phyloP scores from a whole-genome alignment of 1,140 invertebrate species.

The Papilio dardanus region DNA sequence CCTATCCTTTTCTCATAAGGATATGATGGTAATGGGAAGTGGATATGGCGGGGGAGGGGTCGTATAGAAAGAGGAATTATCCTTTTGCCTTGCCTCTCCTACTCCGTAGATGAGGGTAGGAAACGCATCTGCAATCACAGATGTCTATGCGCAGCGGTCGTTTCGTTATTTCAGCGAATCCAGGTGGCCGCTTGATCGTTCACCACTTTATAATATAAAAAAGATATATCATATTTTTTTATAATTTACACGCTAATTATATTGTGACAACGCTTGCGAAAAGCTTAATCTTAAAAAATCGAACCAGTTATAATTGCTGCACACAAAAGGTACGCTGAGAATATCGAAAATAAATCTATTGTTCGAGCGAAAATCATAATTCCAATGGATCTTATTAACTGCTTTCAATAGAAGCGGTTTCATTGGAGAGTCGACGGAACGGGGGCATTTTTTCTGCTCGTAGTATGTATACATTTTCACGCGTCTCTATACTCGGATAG shows the following conservation, averaged over 20 bases:
- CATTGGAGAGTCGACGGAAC: conserved; percentile 43
- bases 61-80: too few species aligned
- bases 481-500: conserved; percentile 25
- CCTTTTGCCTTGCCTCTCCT: too few species aligned
- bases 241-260: not conserved
- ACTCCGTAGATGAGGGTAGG: too few species aligned
- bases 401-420: conserved; percentile 38
- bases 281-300: conserved; percentile 10
- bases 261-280: conserved; percentile 10
- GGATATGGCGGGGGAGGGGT: too few species aligned
- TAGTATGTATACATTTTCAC: conserved; percentile 43
- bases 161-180: too few species aligned
- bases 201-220: too few species aligned
- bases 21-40: too few species aligned
- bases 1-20: too few species aligned
- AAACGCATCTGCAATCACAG: too few species aligned
- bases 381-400: conserved; percentile 23
- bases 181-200: too few species aligned
- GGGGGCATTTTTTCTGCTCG: conserved; percentile 41
- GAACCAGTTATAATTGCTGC: not conserved
- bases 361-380: conserved; percentile 28
- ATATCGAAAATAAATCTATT: conserved; percentile 21
- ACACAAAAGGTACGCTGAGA: conserved; percentile 18
- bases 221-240: too few species aligned
- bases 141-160: too few species aligned